phyloP scores from a whole-genome alignment of 23 tunicate genomes.

The Botrylloides violaceus region DNA sequence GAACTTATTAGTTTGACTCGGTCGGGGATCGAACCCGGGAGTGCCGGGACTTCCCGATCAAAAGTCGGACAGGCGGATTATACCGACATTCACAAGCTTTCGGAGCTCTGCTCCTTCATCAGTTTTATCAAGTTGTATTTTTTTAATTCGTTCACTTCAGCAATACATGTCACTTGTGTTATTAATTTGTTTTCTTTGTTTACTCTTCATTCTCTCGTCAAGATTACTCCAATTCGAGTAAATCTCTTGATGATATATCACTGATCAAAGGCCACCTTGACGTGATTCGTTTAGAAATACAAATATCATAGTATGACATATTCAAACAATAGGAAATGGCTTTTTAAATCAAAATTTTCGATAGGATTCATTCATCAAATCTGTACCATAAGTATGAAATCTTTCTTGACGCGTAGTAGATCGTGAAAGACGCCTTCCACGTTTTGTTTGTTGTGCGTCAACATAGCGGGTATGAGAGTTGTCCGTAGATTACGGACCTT shows the following conservation, averaged over 20 bases:
- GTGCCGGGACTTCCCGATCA: too few species aligned
- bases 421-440: background rate
- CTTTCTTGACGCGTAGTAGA: background rate
- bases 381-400: background rate
- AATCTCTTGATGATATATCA: background rate
- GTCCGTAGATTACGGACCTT: too few species aligned
- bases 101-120: too few species aligned
- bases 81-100: background rate
- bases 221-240: background rate
- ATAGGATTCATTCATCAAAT: background rate
- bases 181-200: background rate
- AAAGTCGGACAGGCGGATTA: too few species aligned
- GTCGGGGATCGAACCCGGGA: too few species aligned
- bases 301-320: background rate
- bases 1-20: too few species aligned
- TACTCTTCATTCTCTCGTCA: background rate
- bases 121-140: background rate
- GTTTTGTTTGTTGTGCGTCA: background rate
- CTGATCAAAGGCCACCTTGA: background rate
- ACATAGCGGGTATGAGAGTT: too few species aligned
- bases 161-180: too few species aligned
- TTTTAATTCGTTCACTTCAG: background rate
- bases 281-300: background rate
- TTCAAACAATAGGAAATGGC: background rate
- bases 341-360: background rate